Evolutionary conservation across 53 echinoderm and acorn worm species (phyloP), one percentile per base, ranked within the genome.

Genomic region (Zoroaster sp.): DNA sequence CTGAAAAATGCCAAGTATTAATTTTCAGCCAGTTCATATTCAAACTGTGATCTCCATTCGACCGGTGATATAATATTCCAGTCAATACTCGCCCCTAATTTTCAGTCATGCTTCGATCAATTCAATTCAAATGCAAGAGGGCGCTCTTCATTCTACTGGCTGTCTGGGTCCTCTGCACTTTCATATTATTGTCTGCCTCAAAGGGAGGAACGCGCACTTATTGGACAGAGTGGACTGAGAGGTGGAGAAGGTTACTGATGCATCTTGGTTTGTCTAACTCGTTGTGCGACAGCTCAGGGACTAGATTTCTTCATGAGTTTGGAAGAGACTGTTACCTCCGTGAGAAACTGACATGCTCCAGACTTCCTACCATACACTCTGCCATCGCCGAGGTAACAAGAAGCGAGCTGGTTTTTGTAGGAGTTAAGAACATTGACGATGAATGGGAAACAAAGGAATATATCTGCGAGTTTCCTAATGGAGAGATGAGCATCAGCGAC

Each of bases 321-420:
- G 96, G 93, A 5, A 72, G 88, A 13, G 92, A 88, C 1, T 96
- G 96, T 52, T 96, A 91, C 88, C 89, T 96, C 21, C 75, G 91
- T 0, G 90, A 96, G 43, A 90, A 89, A 30, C 88, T 96, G 2
- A 72, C 68, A 33, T 94, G 94, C 81, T 23, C 79, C 0, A 91
- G 78, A 2, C 91, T 96, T 83, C 96, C 96, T 15, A 95, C 92
- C 17, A 72, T 96, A 36, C 89, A 96, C 74, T 96, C 96, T 0
- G 92, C 91, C 21, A 95, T 96, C 66, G 65, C 76, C 32, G 96
- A 96, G 78, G 35, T 88, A 9, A 83, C 91, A 21, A 51, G 91
- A 1, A 63, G 83, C 28, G 77, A 95, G 20, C 88, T 93, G 1
- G 93, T 96, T 37, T 91, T 95, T 46, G 92, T 93, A 0, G 95